Conservation (phyloP, 2,113 vertebrate genomes). For the Cyprinodon brontotheroides region DNA sequence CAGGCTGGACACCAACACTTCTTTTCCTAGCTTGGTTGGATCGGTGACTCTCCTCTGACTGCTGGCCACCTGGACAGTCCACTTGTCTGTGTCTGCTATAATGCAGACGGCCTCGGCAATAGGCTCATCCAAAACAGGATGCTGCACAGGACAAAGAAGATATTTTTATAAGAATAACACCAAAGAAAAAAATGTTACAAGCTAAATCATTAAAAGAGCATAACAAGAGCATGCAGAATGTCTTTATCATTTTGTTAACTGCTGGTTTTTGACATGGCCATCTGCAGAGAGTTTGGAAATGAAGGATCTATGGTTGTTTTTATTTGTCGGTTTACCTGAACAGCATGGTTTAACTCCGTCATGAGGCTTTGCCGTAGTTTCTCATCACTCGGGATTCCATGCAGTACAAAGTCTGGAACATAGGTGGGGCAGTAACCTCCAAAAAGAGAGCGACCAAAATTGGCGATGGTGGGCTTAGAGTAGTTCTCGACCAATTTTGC, state of each 20-base stretch:
- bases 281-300: not conserved
- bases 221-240: not conserved
- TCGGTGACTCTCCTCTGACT: slow-evolving; percentile 92
- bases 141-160: slow-evolving; percentile 73
- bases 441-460: slow-evolving; percentile 95
- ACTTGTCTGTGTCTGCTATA: slow-evolving; percentile 96
- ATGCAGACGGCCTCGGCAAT: slow-evolving; percentile 99
- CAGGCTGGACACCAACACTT: slow-evolving; percentile 95
- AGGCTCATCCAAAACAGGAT: slow-evolving; percentile 96
- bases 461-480: slow-evolving; percentile 93
- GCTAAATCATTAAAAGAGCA: not conserved
- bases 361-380: slow-evolving; percentile 90
- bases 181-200: not conserved
- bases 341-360: slow-evolving; percentile 92
- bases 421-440: slow-evolving; percentile 97
- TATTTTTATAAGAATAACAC: not conserved
- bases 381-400: slow-evolving; percentile 93
- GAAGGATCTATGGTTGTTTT: not conserved
- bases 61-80: slow-evolving; percentile 97
- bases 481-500: slow-evolving; percentile 93
- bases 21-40: slow-evolving; percentile 89
- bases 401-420: slow-evolving; percentile 97
- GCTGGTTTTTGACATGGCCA: not conserved
- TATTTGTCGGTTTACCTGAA: slow-evolving; percentile 85
- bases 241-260: not conserved